A percentile compares a stretch with the other conserved stretches of the same genome.
These are phyloP conservation scores for Dendrocincla tyrannina DNA, from an alignment of 2,797 vertebrate species.

Conservation along the genomic window DNA sequence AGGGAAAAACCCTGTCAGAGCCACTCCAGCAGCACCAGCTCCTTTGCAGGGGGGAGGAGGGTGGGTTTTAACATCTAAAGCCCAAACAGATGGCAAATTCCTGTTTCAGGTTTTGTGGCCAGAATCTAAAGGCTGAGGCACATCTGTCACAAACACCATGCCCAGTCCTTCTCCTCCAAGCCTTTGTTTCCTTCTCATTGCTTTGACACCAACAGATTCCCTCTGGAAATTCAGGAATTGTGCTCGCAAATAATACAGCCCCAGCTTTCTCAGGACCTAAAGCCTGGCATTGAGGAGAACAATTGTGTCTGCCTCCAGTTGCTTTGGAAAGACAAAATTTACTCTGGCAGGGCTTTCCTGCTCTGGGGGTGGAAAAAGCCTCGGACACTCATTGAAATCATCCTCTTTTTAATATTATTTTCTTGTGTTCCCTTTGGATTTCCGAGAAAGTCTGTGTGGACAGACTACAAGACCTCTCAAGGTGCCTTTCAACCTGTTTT, in stretches of 20 bases:
- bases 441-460: not conserved
- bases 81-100: constrained; percentile 50
- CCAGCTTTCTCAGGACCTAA: constrained; percentile 12
- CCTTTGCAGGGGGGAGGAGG: not conserved
- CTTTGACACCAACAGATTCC: constrained; percentile 40
- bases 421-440: not conserved
- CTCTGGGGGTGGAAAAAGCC: not conserved
- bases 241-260: constrained; percentile 8
- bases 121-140: not conserved
- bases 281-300: not conserved
- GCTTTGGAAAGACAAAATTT: not conserved
- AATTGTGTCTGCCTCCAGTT: not conserved
- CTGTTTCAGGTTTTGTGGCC: constrained; percentile 9
- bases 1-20: not conserved
- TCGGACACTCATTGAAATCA: not conserved
- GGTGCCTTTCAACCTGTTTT: not conserved
- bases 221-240: constrained; percentile 46
- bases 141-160: constrained; percentile 36
- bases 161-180: constrained; percentile 3
- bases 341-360: not conserved
- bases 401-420: not conserved
- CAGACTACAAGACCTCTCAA: not conserved
- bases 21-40: not conserved
- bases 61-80: not conserved
- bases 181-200: constrained; percentile 42